Base-by-base conservation (phyloP, 2,888 invertebrate genomes). In the Meiosimyza decipiens region DNA sequence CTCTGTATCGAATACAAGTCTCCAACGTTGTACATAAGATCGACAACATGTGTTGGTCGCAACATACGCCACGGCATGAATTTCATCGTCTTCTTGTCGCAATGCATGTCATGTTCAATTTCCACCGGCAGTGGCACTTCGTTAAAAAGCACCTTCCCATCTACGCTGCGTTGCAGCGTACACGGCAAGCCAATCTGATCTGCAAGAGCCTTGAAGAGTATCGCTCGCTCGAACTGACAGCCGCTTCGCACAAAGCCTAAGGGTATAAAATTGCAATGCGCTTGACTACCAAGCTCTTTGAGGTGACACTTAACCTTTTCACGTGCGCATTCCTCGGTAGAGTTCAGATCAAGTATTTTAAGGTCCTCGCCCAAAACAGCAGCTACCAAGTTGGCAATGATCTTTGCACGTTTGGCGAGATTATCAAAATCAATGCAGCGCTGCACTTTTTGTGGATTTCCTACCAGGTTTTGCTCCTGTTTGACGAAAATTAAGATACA, bases 171-270 rank as follows among this genome's bases (percentile, higher is more conserved):
- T 73, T 88, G 88, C 72, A 93, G 79, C 0, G 91, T 88, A 69
- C 90, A 90, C 0, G 92, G 92, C 73, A 93, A 76, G 0, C 90
- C 90, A 28, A 91, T 82, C 57, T 90, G 88, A 81, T 93, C 93
- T 0, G 92, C 91, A 33, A 92, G 82, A 1, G 88, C 88, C 82
- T 93, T 92, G 85, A 91, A 92, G 28, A 93, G 87, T 4, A 92
- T 62, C 0, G 92, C 90, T 1, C 92, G 87, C 79, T 92, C 92
- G 57, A 92, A 84, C 16, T 88, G 86, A 0, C 90, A 90, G 2
- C 92, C 92, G 60, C 89, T 89, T 12, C 88, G 88, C 67, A 92
- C 83, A 79, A 82, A 85, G 0, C 92, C 92, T 4, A 92, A 73
- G 0, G 91, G 91, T 9, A 92, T 86, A 6, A 91, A 86, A 50